Base-by-base conservation (phyloP, 2,797 vertebrate species). In the Fratercula arctica region DNA sequence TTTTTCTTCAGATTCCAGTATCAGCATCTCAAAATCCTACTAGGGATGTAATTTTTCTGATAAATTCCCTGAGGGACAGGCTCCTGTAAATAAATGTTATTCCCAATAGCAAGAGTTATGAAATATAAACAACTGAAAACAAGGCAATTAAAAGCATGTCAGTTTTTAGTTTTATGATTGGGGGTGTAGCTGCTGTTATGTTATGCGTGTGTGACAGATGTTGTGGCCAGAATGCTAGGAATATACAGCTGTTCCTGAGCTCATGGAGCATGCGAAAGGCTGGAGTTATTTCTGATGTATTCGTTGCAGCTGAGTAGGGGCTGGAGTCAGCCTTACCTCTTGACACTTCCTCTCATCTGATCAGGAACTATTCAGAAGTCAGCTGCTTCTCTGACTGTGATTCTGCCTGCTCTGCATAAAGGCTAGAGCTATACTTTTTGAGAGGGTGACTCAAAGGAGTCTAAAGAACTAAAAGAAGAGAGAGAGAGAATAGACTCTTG, bases 81-180 rank as follows among this genome's bases (percentile, higher is more conserved):
- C 6, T 84, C 18, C 41, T 54, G 5, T 69, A 78, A 73, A 57
- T 29, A 39, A 84, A 60, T 13, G 9, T 48, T 83, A 33, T 13
- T 68, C 33, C 35, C 37, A 96, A 67, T 14, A 89, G 51, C 53
- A 89, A 9, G 79, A 56, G 48, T 74, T 76, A 63, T 45, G 29
- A 75, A 90, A 76, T 63, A n/a, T 61, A 67, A 95, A 73, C 35
- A 86, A 76, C 59, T 28, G 83, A 70, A 95, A 95, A 35, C 21
- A 87, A 61, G 59, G 41, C 60, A 82, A 82, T 89, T 88, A 75
- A 75, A 72, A 81, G 16, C 35, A 63, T 48, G 39, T 48, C 73
- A 69, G 43, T 64, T 96, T 80, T 73, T 50, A 59, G 53, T 87
- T 85, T 66, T 51, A 70, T 63, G 48, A 37, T 82, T 45, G 73